Conservation (phyloP, 2,888 invertebrate genomes). For the Incurvaria masculella region DNA sequence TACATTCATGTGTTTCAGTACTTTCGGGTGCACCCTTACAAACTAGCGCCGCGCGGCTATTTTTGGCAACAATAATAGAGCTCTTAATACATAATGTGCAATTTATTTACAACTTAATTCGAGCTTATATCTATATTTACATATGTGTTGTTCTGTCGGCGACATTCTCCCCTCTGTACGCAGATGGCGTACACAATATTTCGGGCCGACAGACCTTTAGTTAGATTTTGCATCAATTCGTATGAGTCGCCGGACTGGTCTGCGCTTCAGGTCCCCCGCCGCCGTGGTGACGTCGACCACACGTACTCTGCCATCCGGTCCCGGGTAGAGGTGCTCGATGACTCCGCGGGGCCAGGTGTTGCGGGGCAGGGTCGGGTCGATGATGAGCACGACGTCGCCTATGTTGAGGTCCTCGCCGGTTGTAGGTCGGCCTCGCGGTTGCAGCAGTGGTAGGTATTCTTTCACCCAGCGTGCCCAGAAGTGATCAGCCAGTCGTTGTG, state of each 20-base stretch:
- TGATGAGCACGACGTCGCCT: constrained; percentile 4
- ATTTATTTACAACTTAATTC: too few species aligned
- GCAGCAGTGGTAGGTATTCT: constrained; percentile 3
- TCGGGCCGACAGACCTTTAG: background rate
- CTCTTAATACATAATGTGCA: too few species aligned
- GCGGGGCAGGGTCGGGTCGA: constrained; percentile 3
- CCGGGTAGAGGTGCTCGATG: background rate
- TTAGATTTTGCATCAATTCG: too few species aligned
- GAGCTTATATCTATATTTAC: too few species aligned
- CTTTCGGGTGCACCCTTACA: too few species aligned
- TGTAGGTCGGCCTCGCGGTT: background rate
- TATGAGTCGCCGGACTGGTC: background rate
- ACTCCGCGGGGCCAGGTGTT: constrained; percentile 3
- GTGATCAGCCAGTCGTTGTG: constrained; percentile 3
- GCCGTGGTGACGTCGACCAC: constrained; percentile 1
- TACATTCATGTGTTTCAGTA: too few species aligned
- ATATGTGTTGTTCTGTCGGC: too few species aligned
- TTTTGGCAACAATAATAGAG: too few species aligned
- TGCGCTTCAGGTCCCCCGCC: background rate
- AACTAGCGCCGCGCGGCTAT: too few species aligned
- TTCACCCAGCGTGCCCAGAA: constrained; percentile 5
- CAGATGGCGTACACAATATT: background rate
- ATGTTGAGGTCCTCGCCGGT: background rate
- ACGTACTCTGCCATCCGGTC: constrained; percentile 4
- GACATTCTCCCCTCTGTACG: background rate